phyloP scores from a whole-genome alignment of 2,888 invertebrate genomes.

The Steromphala cineraria region DNA sequence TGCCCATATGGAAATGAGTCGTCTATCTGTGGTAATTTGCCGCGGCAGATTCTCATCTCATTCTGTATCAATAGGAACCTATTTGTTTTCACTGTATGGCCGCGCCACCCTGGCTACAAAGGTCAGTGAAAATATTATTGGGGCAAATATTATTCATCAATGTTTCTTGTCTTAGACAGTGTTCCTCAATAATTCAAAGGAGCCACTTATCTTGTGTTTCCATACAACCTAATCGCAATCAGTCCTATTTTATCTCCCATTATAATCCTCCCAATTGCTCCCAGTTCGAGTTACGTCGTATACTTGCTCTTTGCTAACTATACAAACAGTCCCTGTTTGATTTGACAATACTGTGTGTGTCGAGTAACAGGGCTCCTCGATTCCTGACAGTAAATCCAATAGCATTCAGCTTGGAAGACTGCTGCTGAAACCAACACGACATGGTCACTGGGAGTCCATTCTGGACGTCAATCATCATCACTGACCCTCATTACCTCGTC shows the following conservation, averaged over 20 bases:
- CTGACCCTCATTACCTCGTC: too few relatives aligned
- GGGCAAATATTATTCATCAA: background rate
- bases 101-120: background rate
- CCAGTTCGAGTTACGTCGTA: background rate
- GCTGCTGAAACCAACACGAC: background rate
- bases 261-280: background rate
- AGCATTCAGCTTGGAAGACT: background rate
- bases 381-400: background rate
- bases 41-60: background rate
- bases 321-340: slow-evolving; percentile 8
- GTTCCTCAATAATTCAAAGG: too few relatives aligned
- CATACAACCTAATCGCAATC: too few relatives aligned
- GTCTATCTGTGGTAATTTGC: background rate
- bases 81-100: background rate
- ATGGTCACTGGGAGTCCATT: background rate
- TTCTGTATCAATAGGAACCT: background rate
- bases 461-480: too few relatives aligned
- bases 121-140: background rate
- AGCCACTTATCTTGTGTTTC: too few relatives aligned
- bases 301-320: background rate
- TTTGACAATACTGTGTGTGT: background rate
- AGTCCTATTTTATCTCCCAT: too few relatives aligned
- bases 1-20: background rate
- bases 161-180: background rate
- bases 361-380: background rate